Evolutionary conservation across 2,113 vertebrate species (phyloP).

Genomic region (Corythoichthys haematopterus): DNA sequence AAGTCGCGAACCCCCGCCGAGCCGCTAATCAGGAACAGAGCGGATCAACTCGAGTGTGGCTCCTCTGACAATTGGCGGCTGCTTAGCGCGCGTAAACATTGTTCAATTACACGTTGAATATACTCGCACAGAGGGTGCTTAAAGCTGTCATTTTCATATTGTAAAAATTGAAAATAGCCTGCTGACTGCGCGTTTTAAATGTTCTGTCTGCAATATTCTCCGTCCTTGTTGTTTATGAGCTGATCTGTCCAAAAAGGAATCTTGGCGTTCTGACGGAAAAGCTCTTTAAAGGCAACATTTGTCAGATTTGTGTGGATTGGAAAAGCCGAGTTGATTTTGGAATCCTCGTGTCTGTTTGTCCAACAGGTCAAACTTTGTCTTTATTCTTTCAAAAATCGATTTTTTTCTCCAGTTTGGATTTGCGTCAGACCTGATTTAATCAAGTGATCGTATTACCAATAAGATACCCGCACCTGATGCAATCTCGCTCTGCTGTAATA

Average conservation of each 20-base stretch:
- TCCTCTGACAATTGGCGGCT: slow-evolving; percentile 17
- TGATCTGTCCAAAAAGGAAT: not conserved
- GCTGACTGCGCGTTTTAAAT: not conserved
- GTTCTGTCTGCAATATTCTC: not conserved
- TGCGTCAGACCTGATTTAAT: not conserved
- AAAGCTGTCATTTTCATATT: not conserved
- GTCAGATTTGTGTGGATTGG: not conserved
- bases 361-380: not conserved
- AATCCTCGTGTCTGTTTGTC: not conserved
- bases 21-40: slow-evolving; percentile 20
- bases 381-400: not conserved
- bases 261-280: not conserved
- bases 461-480: not conserved
- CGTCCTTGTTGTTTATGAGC: not conserved
- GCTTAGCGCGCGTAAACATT: slow-evolving; percentile 20
- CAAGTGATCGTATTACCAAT: not conserved
- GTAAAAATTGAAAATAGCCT: not conserved
- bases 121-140: not conserved
- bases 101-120: slow-evolving; percentile 11
- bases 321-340: not conserved
- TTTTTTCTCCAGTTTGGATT: not conserved
- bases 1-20: slow-evolving; percentile 27
- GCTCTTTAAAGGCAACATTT: not conserved
- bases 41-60: slow-evolving; percentile 16
- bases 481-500: slow-evolving; percentile 1